These are phyloP conservation scores for Dysmachus trigonus DNA, from an alignment of 2,888 invertebrate species.

Conservation along the genomic window DNA sequence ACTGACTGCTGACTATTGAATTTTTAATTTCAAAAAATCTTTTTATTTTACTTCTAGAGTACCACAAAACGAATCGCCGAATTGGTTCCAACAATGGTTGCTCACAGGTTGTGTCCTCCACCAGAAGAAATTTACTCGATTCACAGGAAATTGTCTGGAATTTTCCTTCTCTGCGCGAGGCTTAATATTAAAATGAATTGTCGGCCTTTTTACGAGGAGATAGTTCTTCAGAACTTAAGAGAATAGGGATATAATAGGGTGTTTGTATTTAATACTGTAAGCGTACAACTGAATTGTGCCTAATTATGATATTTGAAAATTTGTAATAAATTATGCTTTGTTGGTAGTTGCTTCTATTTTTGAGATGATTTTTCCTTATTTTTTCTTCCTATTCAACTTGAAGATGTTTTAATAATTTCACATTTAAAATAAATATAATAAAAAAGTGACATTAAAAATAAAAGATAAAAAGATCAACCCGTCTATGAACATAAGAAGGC, in stretches of 20 bases:
- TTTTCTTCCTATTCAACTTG: background rate
- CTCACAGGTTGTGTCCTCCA: constrained; percentile 93
- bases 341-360: background rate
- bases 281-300: background rate
- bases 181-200: constrained; percentile 84
- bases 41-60: constrained; percentile 55
- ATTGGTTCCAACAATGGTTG: constrained; percentile 91
- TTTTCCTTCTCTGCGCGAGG: constrained; percentile 91
- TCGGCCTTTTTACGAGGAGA: constrained; percentile 81
- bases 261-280: background rate
- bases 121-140: constrained; percentile 98
- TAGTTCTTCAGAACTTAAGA: constrained; percentile 66
- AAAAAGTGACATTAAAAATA: background rate
- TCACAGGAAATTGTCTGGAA: constrained; percentile 95
- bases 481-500: background rate
- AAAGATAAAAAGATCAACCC: background rate
- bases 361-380: background rate
- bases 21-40: constrained; percentile 41
- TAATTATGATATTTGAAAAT: background rate
- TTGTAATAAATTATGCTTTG: background rate
- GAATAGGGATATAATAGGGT: background rate
- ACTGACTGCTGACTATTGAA: background rate
- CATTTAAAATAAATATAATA: background rate
- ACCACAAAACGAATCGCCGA: constrained; percentile 84
- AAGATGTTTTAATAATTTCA: background rate